Evolutionary conservation across 2,797 vertebrate genomes (phyloP).

Genomic region (Phoebastria nigripes): DNA sequence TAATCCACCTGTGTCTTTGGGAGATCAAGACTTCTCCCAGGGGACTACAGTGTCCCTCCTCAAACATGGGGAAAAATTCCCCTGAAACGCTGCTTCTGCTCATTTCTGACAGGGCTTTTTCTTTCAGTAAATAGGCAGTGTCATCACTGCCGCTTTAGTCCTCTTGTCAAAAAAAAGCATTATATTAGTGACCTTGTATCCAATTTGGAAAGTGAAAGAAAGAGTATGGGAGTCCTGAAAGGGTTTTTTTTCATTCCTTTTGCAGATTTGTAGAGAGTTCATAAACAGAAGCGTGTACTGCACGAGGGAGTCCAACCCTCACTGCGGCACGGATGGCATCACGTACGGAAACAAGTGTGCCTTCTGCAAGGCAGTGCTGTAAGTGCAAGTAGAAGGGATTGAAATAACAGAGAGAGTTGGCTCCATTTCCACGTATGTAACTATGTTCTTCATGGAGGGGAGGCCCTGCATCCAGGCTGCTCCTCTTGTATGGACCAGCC

Average conservation of each 20-base stretch:
- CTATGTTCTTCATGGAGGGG: background rate
- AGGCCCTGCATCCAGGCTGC: background rate
- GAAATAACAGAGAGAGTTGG: background rate
- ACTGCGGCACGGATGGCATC: slow-evolving; percentile 73
- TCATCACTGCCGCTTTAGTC: background rate
- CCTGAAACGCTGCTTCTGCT: background rate
- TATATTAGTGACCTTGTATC: background rate
- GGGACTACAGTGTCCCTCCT: background rate
- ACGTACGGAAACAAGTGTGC: slow-evolving; percentile 74
- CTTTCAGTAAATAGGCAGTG: background rate
- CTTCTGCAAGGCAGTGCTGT: slow-evolving; percentile 75
- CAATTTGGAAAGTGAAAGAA: background rate
- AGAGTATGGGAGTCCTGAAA: background rate
- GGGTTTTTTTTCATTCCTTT: background rate
- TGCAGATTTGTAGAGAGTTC: slow-evolving; percentile 69
- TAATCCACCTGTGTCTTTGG: background rate
- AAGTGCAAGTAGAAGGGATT: slow-evolving; percentile 41
- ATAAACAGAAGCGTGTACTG: slow-evolving; percentile 58
- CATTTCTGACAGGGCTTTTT: background rate
- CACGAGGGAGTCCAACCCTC: slow-evolving; percentile 71
- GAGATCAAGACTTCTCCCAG: background rate
- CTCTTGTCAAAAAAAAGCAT: background rate
- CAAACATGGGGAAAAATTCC: background rate
- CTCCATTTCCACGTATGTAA: background rate
- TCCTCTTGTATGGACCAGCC: background rate